phyloP scores from a whole-genome alignment of 1,140 invertebrate species.

The roundworm (Caenorhabditis elegans) region DNA sequence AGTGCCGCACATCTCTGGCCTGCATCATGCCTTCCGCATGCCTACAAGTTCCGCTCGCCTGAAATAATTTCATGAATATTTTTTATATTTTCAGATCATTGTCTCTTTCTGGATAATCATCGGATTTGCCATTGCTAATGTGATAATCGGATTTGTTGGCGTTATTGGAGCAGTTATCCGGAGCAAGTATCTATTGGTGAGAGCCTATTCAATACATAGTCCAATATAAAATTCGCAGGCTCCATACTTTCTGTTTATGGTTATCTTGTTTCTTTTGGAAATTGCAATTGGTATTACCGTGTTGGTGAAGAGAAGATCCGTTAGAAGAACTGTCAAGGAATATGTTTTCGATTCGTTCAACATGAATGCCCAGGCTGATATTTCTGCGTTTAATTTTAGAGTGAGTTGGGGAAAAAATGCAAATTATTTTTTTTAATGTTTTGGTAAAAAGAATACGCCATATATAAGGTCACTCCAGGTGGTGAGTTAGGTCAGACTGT shows the following conservation, averaged over 20 bases:
- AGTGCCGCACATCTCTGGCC: too few relatives aligned
- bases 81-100: conserved; percentile 12
- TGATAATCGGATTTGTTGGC: conserved; percentile 38
- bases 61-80: not conserved
- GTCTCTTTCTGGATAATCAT: conserved; percentile 45
- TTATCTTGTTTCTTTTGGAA: conserved; percentile 43
- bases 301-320: conserved; percentile 27
- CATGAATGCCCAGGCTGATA: conserved; percentile 14
- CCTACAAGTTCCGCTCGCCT: not conserved
- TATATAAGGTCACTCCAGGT: too few relatives aligned
- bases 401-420: not conserved
- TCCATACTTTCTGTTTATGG: conserved; percentile 30
- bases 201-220: not conserved
- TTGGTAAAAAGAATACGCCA: not conserved
- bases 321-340: conserved; percentile 37
- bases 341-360: conserved; percentile 39
- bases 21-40: not conserved
- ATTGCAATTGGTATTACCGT: conserved; percentile 43
- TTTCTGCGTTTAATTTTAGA: conserved; percentile 31
- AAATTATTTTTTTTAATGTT: not conserved
- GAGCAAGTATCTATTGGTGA: conserved; percentile 1
- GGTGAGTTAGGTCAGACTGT: too few relatives aligned
- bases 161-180: conserved; percentile 6
- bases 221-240: not conserved
- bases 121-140: conserved; percentile 34